Conservation (phyloP, 1,140 invertebrate genomes). For the Carcinoscorpius rotundicauda region DNA sequence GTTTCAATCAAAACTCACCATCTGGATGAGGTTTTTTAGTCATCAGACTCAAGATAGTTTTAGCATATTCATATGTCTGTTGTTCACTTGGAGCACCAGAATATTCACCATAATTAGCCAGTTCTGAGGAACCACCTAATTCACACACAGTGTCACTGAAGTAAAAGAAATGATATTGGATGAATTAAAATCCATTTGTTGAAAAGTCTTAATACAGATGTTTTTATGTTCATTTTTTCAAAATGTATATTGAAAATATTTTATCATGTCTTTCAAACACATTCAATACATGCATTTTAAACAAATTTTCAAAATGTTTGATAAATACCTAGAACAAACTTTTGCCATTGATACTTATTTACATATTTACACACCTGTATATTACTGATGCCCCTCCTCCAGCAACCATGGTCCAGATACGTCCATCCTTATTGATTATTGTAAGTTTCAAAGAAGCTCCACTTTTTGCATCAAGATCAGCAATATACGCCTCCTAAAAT, state of each 20-base stretch:
- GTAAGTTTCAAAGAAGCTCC: conserved; percentile 96
- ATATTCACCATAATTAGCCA: conserved; percentile 99
- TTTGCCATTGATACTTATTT: no score
- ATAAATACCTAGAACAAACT: no score
- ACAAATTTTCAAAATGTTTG: no score
- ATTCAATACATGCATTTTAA: no score
- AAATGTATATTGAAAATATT: no score
- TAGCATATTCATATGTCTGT: conserved; percentile 99
- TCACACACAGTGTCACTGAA: conserved; percentile 94
- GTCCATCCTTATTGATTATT: conserved; percentile 79
- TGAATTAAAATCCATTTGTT: no score
- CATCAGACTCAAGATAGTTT: conserved; percentile 93
- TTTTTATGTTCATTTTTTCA: no score
- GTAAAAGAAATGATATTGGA: no score
- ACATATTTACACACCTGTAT: conserved; percentile 40
- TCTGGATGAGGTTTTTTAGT: conserved; percentile 72
- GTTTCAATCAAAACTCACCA: conserved; percentile 39
- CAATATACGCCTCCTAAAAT: conserved; percentile 80
- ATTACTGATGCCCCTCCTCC: conserved; percentile 99
- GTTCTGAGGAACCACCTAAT: conserved; percentile 75
- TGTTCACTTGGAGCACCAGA: conserved; percentile 96
- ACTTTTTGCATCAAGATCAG: conserved; percentile 95
- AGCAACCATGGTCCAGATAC: conserved; percentile 99
- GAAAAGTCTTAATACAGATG: no score
- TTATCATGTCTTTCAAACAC: no score